These are phyloP conservation scores for Otus scops DNA, from an alignment of 2,797 vertebrate genomes.

Conservation along the genomic window DNA sequence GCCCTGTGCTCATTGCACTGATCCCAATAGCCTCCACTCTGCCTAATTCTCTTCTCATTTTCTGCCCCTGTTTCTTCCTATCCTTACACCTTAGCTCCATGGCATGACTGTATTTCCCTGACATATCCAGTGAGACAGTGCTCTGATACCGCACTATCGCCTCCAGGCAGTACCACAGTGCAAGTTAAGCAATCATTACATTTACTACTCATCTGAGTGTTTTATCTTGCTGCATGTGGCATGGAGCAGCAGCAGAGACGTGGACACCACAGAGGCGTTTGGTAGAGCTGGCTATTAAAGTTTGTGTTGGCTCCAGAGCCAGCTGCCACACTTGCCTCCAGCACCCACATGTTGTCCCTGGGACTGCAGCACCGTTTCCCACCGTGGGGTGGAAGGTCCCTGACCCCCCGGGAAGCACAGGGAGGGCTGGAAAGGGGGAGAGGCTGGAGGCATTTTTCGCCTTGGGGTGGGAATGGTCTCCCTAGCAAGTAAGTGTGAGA, in stretches of 20 bases:
- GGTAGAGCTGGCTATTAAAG: background rate
- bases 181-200: background rate
- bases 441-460: background rate
- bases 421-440: background rate
- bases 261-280: rapidly evolving
- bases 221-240: background rate
- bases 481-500: background rate
- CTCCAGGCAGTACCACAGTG: background rate
- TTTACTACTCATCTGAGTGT: background rate
- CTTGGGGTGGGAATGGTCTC: background rate
- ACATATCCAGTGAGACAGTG: rapidly evolving
- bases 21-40: background rate
- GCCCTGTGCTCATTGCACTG: background rate
- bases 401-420: background rate
- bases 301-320: background rate
- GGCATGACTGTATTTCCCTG: background rate
- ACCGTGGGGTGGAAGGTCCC: background rate
- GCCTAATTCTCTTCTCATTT: background rate
- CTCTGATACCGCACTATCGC: rapidly evolving
- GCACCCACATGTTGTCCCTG: rapidly evolving
- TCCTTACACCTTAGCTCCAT: background rate
- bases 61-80: background rate
- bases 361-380: background rate
- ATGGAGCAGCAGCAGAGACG: rapidly evolving
- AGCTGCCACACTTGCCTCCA: rapidly evolving